Conservation (phyloP, 2,113 vertebrate species). For the Etia nguti region DNA sequence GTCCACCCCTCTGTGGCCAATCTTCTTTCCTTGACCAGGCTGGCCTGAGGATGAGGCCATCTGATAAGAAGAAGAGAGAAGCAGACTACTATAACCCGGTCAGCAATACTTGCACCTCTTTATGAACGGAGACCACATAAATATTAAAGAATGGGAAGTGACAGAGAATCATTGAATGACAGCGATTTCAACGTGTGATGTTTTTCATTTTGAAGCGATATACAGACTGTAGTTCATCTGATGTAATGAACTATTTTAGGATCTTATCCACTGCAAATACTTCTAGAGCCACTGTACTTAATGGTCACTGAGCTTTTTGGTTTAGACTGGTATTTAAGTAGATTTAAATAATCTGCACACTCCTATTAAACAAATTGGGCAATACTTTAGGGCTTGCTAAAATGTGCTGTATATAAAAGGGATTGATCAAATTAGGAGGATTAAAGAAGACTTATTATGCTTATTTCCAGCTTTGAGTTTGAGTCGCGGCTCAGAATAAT, state of each 20-base stretch:
- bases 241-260: neutral
- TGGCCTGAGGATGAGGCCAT: slow-evolving; percentile 76
- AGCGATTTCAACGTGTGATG: neutral
- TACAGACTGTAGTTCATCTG: neutral
- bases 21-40: slow-evolving; percentile 77
- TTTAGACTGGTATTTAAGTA: neutral
- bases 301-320: neutral
- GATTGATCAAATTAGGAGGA: slow-evolving; percentile 14
- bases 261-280: neutral
- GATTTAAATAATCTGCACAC: neutral
- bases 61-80: slow-evolving; percentile 10
- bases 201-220: neutral
- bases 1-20: slow-evolving; percentile 89
- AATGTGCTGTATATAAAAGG: neutral
- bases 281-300: neutral
- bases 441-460: neutral
- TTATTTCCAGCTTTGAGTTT: neutral
- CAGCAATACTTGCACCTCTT: neutral
- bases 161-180: neutral
- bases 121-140: neutral
- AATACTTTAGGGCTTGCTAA: neutral
- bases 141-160: neutral
- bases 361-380: neutral
- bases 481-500: neutral
- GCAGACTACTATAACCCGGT: neutral